phyloP scores from a whole-genome alignment of 37 sponge, comb jelly and placozoan genomes.

The Mnemiopsis leidyi region DNA sequence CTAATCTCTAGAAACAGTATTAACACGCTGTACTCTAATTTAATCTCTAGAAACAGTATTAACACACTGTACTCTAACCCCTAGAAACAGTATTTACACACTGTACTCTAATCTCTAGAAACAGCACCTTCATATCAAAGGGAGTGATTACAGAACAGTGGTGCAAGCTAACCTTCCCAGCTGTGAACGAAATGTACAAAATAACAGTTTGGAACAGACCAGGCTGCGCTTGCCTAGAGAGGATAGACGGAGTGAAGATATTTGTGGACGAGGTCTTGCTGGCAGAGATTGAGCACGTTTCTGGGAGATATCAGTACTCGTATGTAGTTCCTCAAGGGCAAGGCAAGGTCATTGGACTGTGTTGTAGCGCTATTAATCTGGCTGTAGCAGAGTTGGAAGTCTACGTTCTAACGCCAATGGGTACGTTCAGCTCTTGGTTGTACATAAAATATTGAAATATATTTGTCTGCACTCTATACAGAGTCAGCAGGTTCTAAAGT shows the following conservation, averaged over 20 bases:
- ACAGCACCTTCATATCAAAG: no score
- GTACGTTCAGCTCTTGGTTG: background rate
- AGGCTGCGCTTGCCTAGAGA: background rate
- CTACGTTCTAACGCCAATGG: background rate
- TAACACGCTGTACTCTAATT: no score
- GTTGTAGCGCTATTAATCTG: background rate
- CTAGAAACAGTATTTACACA: no score
- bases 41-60: no score
- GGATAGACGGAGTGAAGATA: background rate
- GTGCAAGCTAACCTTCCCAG: background rate
- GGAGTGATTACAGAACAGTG: background rate
- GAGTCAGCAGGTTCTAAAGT: no score
- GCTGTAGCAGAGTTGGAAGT: background rate
- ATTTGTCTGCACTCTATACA: no score
- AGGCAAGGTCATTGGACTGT: background rate
- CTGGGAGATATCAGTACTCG: background rate
- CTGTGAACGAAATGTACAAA: background rate
- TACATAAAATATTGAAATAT: no score
- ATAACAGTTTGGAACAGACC: background rate
- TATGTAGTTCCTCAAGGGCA: background rate
- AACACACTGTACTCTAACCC: no score
- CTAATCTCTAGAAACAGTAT: no score
- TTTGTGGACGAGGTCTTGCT: background rate
- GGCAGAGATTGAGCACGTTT: background rate
- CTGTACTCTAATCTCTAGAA: no score